A percentile compares a stretch with the other conserved stretches of the same genome.
phyloP scores from a whole-genome alignment of 2,113 vertebrate species.

The Pelodiscus sinensis region DNA sequence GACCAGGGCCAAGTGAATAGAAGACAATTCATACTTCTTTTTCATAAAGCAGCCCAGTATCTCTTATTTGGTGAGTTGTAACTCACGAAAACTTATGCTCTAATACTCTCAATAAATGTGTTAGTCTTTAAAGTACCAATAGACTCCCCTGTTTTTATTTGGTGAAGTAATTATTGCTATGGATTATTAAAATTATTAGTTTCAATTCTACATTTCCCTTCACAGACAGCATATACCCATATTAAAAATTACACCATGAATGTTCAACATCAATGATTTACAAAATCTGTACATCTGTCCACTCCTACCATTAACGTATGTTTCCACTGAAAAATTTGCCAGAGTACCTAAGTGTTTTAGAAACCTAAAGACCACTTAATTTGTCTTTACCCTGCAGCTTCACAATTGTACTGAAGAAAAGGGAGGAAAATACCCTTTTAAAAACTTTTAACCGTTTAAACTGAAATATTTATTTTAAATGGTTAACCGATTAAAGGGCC shows the following conservation, averaged over 20 bases:
- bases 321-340: background rate
- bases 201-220: slow-evolving; percentile 23
- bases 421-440: no score
- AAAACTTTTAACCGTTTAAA: no score
- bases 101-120: no score
- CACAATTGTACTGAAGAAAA: background rate
- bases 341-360: background rate
- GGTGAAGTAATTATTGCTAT: background rate
- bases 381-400: background rate
- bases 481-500: no score
- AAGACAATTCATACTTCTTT: slow-evolving; percentile 28
- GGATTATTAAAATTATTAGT: slow-evolving; percentile 37
- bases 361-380: background rate
- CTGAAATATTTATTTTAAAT: no score
- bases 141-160: background rate
- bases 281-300: background rate
- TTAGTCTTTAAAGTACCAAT: no score
- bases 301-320: background rate
- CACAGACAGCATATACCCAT: background rate
- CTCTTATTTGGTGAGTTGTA: background rate
- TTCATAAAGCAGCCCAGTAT: slow-evolving; percentile 29
- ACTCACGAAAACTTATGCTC: no score
- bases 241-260: background rate
- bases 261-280: background rate
- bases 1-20: background rate